Evolutionary conservation across 2,797 vertebrate genomes (phyloP).

Genomic region (Cryptoblepharus egeriae): DNA sequence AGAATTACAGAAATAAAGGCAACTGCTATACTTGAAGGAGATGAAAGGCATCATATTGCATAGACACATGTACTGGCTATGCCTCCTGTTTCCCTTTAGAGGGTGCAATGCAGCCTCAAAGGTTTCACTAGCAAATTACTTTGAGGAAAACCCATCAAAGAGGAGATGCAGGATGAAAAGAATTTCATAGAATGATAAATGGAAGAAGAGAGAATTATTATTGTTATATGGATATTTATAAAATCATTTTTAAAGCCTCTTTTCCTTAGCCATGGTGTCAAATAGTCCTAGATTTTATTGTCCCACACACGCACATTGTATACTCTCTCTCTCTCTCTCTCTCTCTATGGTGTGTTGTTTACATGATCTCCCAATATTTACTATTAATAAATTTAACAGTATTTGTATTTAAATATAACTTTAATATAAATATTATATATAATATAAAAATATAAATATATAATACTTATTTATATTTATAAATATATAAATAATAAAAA

Average conservation of each 20-base stretch:
- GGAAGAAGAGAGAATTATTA: background rate
- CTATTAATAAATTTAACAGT: conserved; percentile 59
- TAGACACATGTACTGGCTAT: conserved; percentile 24
- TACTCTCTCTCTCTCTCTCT: no score
- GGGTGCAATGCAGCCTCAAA: conserved; percentile 23
- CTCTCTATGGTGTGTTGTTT: conserved; percentile 46
- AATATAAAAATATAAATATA: no score
- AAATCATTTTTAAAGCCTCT: conserved; percentile 24
- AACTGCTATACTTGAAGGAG: background rate
- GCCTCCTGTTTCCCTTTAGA: conserved; percentile 21
- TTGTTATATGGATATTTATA: conserved; percentile 38
- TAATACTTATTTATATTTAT: no score
- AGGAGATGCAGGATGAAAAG: background rate
- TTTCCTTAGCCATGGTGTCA: background rate
- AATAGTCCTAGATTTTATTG: background rate
- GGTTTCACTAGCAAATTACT: background rate
- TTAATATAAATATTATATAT: no score
- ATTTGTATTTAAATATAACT: conserved; percentile 65
- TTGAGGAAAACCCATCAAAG: background rate
- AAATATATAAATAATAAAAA: no score
- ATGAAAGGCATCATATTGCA: background rate
- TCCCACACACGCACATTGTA: no score
- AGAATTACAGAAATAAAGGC: background rate
- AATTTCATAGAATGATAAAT: background rate
- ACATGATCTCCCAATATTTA: conserved; percentile 44